Conservation (phyloP, 2,888 invertebrate species). For the Schrankia costaestrigalis region DNA sequence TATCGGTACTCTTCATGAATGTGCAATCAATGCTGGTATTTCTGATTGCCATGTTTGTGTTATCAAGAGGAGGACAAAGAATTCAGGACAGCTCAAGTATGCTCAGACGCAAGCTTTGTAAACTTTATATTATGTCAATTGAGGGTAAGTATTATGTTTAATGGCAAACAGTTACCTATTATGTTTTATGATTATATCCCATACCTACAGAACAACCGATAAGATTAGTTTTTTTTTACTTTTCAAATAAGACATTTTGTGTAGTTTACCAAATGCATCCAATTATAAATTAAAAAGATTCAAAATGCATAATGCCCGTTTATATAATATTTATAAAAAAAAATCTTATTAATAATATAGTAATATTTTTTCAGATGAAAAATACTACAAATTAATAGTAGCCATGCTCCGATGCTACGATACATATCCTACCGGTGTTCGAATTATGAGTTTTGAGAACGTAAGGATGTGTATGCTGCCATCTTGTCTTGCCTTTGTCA, state of each 20-base stretch:
- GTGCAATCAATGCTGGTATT: not conserved
- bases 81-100: not conserved
- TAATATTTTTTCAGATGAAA: slow-evolving; percentile 31
- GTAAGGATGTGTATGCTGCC: slow-evolving; percentile 55
- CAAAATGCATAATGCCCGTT: too few relatives aligned
- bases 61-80: not conserved
- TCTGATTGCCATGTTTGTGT: not conserved
- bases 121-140: not conserved
- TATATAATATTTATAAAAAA: too few relatives aligned
- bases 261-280: too few relatives aligned
- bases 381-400: not conserved
- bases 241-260: too few relatives aligned
- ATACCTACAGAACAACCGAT: too few relatives aligned
- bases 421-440: not conserved
- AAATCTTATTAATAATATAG: too few relatives aligned
- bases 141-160: not conserved
- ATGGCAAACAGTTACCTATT: too few relatives aligned
- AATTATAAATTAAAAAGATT: too few relatives aligned
- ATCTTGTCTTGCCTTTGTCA: slow-evolving; percentile 41
- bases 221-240: too few relatives aligned
- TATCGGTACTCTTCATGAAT: too few relatives aligned
- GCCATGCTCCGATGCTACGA: slow-evolving; percentile 2
- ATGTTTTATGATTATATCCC: too few relatives aligned
- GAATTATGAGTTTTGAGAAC: slow-evolving; percentile 13
- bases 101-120: not conserved